Evolutionary conservation across 2,797 vertebrate genomes (phyloP), one percentile per base, ranked within the genome.

Genomic region (Channallabes apus): DNA sequence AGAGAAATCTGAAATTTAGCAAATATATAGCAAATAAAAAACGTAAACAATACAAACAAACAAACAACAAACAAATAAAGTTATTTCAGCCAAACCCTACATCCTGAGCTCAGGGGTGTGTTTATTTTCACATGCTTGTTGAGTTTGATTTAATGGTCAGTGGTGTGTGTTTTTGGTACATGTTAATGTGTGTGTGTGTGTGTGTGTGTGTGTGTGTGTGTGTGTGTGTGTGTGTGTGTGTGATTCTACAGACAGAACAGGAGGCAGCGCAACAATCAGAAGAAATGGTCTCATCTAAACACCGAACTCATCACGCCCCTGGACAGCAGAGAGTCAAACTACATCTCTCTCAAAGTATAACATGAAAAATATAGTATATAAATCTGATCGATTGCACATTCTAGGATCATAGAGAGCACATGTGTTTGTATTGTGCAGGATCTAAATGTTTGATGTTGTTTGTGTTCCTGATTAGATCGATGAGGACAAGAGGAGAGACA

Each of bases 231-330:
- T 2, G 20, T 2, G 65, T 51, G 5, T 65, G 62, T 69, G 61
- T 77, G 32, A 65, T 9, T 90, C 83, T 85, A 77, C 91, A 99
- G 98, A 89, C 97, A 98, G 91, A 98, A 98, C 90, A 96, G 93
- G 88, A 96, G 92, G 90, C 95, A 97, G 68, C 94, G 96, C 72
- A 92, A 91, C 11, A 91, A 95, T 75, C 94, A 96, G 84, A 98
- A 97, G 93, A 97, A 92, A 90, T 99, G 98, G 98, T 96, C 96
- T 68, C 97, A 99, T 88, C 97, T 99, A 83, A 90, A 95, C 17
- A 61, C 96, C 2, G 95, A 97, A 59, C 91, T 96, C 87, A 97
- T 99, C 87, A 86, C 91, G 59, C 96, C 96, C 8, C 92, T 99
- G 88, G 96, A 98, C 84, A 96, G 94, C 86, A 96, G 94, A 71